These are phyloP conservation scores for Zootoca vivipara DNA, from an alignment of 2,113 vertebrate species.

Conservation along the genomic window DNA sequence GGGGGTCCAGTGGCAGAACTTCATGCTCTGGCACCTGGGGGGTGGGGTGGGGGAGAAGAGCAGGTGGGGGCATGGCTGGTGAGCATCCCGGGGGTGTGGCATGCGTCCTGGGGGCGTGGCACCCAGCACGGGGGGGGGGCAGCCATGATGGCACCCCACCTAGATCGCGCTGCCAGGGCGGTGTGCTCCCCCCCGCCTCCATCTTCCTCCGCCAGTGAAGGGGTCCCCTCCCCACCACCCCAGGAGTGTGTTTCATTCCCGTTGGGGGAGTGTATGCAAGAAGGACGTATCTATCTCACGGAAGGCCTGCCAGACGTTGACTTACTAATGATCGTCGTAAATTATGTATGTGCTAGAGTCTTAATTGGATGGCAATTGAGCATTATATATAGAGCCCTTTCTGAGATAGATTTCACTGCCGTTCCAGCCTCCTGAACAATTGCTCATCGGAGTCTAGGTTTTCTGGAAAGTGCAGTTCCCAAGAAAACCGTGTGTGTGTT, in stretches of 20 bases:
- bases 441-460: slow-evolving; percentile 15
- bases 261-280: not conserved
- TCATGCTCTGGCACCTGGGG: too few relatives aligned
- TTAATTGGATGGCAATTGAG: not conserved
- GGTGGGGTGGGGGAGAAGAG: too few relatives aligned
- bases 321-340: slow-evolving; percentile 16
- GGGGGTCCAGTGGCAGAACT: too few relatives aligned
- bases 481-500: too few relatives aligned
- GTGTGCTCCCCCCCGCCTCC: too few relatives aligned
- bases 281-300: not conserved
- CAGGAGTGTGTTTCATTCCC: not conserved
- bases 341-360: slow-evolving; percentile 18
- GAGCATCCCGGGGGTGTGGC: too few relatives aligned
- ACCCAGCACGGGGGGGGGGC: too few relatives aligned
- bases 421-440: not conserved
- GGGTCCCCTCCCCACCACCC: not conserved
- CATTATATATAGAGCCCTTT: not conserved
- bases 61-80: too few relatives aligned
- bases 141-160: too few relatives aligned
- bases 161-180: too few relatives aligned
- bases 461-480: not conserved
- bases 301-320: slow-evolving; percentile 4
- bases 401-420: not conserved
- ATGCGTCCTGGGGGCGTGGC: too few relatives aligned
- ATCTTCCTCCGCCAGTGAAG: too few relatives aligned